These are phyloP conservation scores for Carassius auratus DNA, from an alignment of 2,113 vertebrate species.

Conservation along the genomic window DNA sequence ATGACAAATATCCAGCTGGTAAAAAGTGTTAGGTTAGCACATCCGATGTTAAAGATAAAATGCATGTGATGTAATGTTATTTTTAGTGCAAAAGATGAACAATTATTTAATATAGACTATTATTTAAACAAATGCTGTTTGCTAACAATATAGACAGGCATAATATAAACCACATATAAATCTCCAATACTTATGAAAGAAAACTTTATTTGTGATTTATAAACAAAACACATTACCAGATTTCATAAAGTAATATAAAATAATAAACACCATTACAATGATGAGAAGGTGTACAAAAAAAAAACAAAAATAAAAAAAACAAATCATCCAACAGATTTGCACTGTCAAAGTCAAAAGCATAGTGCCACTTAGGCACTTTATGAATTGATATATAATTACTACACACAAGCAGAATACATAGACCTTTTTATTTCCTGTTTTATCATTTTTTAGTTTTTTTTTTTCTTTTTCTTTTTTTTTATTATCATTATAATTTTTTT, in stretches of 20 bases:
- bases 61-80: neutral
- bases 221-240: constrained; percentile 83
- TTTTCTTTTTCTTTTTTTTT: constrained; percentile 4
- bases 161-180: constrained; percentile 8
- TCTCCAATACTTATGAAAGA: constrained; percentile 78
- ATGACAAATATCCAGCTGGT: neutral
- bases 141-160: neutral
- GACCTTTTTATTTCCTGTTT: constrained; percentile 54
- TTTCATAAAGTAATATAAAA: constrained; percentile 76
- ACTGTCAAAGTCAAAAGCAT: constrained; percentile 70
- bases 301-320: no score
- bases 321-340: constrained; percentile 71
- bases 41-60: neutral
- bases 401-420: constrained; percentile 82
- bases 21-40: neutral
- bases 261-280: constrained; percentile 74
- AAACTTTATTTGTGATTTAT: constrained; percentile 82
- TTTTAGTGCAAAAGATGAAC: neutral
- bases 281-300: constrained; percentile 80
- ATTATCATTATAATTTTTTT: no score
- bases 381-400: constrained; percentile 76
- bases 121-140: neutral
- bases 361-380: constrained; percentile 66
- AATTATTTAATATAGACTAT: neutral
- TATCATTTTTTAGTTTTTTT: constrained; percentile 66